Evolutionary conservation across 2,888 invertebrate genomes (phyloP).

Genomic region (Coremacera marginata): DNA sequence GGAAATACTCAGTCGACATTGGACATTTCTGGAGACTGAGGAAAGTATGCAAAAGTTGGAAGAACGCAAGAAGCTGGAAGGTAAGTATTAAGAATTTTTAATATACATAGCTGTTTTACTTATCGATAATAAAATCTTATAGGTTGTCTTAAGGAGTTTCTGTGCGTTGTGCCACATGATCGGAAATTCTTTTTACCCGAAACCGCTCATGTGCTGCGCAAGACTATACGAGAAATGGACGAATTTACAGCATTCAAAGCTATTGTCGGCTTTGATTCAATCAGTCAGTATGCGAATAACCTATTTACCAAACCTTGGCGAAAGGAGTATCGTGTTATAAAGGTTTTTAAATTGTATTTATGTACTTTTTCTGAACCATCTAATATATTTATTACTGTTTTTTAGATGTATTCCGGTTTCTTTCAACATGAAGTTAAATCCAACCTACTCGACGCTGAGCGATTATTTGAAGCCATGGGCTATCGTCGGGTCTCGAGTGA

Average conservation of each 20-base stretch:
- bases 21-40: conserved; percentile 83
- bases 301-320: conserved; percentile 90
- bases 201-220: conserved; percentile 81
- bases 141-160: conserved; percentile 84
- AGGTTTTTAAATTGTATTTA: conserved; percentile 71
- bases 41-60: conserved; percentile 83
- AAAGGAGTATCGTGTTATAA: conserved; percentile 84
- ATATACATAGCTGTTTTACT: neutral
- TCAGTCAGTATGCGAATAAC: conserved; percentile 88
- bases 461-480: conserved; percentile 85
- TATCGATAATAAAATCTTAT: conserved; percentile 40
- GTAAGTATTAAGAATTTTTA: conserved; percentile 67
- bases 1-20: conserved; percentile 81
- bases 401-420: conserved; percentile 86
- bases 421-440: conserved; percentile 89
- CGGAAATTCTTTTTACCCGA: conserved; percentile 83
- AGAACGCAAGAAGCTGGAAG: conserved; percentile 82
- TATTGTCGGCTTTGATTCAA: conserved; percentile 84
- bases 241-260: conserved; percentile 87
- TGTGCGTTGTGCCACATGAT: conserved; percentile 82
- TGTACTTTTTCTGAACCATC: neutral
- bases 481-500: conserved; percentile 75
- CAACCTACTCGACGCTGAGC: conserved; percentile 82
- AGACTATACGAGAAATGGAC: conserved; percentile 77
- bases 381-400: neutral